These are phyloP conservation scores for Paramuricea clavata DNA, from an alignment of 92 coral and sea anemone genomes.

Conservation along the genomic window DNA sequence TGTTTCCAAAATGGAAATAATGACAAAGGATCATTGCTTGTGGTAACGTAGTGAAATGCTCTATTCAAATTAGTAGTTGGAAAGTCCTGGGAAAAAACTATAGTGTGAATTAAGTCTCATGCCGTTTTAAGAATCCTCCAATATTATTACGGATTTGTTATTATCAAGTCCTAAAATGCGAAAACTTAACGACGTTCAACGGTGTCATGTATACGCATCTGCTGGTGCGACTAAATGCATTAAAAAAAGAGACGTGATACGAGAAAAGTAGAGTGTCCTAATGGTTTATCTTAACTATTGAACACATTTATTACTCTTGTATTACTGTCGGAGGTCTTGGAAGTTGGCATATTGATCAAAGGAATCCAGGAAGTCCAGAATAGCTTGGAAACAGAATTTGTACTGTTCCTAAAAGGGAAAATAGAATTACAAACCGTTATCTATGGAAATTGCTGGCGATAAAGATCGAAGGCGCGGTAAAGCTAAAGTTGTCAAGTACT, in stretches of 20 bases:
- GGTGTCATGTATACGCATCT: neutral
- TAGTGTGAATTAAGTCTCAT: too few species aligned
- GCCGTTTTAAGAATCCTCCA: too few species aligned
- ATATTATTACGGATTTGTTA: too few species aligned
- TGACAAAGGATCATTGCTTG: too few species aligned
- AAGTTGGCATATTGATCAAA: constrained; percentile 71
- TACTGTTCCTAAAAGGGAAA: constrained; percentile 58
- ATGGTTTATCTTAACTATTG: neutral
- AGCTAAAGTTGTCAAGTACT: too few species aligned
- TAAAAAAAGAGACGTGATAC: neutral
- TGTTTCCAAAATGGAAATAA: too few species aligned
- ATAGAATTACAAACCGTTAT: neutral
- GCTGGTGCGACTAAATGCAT: neutral
- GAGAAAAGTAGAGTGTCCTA: neutral
- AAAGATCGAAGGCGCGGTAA: too few species aligned
- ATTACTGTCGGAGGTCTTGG: constrained; percentile 27
- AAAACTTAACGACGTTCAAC: too few species aligned
- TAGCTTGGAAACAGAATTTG: constrained; percentile 62
- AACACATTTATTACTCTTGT: neutral
- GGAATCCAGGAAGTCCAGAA: constrained; percentile 68
- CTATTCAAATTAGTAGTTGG: too few species aligned
- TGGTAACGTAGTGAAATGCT: too few species aligned
- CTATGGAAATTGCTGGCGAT: neutral
- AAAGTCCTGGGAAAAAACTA: too few species aligned
- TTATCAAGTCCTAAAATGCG: too few species aligned